Conservation (phyloP, 2,113 vertebrate genomes). For the Eulemur macaco region DNA sequence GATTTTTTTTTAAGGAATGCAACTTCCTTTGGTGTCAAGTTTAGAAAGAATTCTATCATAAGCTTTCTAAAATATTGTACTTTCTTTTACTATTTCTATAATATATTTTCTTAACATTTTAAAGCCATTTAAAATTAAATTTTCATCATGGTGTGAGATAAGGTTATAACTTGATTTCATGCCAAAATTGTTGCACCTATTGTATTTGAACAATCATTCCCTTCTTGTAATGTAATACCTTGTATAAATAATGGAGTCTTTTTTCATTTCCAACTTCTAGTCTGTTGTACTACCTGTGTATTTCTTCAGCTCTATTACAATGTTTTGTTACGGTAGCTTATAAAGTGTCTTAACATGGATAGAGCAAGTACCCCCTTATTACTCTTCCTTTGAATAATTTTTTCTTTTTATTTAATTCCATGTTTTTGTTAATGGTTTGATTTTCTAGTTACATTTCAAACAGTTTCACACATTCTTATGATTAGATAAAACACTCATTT, state of each 20-base stretch:
- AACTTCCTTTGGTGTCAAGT: neutral
- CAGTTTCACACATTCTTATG: neutral
- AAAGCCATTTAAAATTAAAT: neutral
- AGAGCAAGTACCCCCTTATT: neutral
- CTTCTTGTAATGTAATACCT: neutral
- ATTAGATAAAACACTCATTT: neutral
- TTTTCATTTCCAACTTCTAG: neutral
- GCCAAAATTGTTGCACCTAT: neutral
- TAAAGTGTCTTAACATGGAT: neutral
- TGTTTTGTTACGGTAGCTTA: neutral
- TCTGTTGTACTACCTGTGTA: neutral
- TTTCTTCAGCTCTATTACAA: neutral
- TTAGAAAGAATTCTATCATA: neutral
- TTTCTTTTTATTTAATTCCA: neutral
- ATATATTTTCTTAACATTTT: neutral
- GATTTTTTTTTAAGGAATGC: neutral
- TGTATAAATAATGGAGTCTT: neutral
- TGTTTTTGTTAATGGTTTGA: neutral
- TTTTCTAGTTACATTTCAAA: neutral
- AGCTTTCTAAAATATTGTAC: neutral
- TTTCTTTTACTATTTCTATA: neutral
- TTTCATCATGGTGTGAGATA: neutral
- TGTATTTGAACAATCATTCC: neutral
- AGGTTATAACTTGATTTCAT: neutral
- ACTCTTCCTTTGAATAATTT: neutral